Evolutionary conservation across 2,888 invertebrate genomes (phyloP).

Genomic region (Monopis laevigella): DNA sequence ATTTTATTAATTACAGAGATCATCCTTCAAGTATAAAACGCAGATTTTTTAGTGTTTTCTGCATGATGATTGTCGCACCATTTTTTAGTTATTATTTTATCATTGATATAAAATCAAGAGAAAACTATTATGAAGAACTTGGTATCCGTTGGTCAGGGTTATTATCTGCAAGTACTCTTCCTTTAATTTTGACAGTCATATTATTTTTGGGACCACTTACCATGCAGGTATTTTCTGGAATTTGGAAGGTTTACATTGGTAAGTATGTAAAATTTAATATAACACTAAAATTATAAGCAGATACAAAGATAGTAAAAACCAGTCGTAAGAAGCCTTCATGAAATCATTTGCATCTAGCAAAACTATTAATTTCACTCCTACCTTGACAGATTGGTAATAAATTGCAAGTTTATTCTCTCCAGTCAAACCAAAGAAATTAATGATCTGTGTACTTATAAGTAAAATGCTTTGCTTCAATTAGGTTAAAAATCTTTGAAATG

Average conservation of each 20-base stretch:
- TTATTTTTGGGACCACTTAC: slow-evolving; percentile 86
- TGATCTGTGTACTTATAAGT: too few species aligned
- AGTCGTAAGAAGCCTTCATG: too few species aligned
- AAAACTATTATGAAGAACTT: slow-evolving; percentile 73
- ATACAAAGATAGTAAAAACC: too few species aligned
- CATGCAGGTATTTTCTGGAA: slow-evolving; percentile 75
- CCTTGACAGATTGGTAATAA: too few species aligned
- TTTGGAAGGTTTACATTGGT: slow-evolving; percentile 76
- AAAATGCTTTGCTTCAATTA: too few species aligned
- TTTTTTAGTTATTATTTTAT: slow-evolving; percentile 79
- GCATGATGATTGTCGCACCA: slow-evolving; percentile 81
- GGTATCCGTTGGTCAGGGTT: slow-evolving; percentile 81
- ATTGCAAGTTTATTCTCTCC: too few species aligned
- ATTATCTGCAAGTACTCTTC: slow-evolving; percentile 75
- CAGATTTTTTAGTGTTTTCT: slow-evolving; percentile 85
- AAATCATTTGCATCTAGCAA: too few species aligned
- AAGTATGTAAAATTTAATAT: slow-evolving; percentile 25
- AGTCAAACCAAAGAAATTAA: too few species aligned
- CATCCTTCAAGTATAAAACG: slow-evolving; percentile 89
- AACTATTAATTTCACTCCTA: too few species aligned
- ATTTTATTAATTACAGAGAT: slow-evolving; percentile 65
- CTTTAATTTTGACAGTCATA: slow-evolving; percentile 80
- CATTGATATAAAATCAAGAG: slow-evolving; percentile 67
- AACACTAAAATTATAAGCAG: too few species aligned
- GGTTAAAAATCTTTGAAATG: too few species aligned